Evolutionary conservation across 2,888 invertebrate species (phyloP), one percentile per base, ranked within the genome.

Genomic region (Hypolimnas misippus): DNA sequence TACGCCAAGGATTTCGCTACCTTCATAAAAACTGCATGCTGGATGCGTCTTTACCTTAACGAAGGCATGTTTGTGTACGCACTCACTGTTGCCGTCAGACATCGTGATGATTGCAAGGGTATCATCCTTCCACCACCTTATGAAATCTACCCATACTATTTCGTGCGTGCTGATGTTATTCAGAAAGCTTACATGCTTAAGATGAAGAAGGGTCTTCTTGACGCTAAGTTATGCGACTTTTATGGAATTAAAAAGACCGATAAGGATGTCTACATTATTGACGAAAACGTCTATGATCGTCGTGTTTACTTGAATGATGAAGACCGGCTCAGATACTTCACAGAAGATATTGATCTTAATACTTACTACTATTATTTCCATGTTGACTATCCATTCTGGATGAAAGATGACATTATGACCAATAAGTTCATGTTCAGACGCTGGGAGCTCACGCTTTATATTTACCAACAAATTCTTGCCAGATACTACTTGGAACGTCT

Each of bases 401-500:
- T 94, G 90, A 89, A 87, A 46, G 86, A 89, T 57, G 83, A 86
- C 2, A 77, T 91, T 93, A 89, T 57, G 42, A 84, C 82, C 54
- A 79, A 83, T 71, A 86, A 86, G 65, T 76, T 77, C n/a, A 83
- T 79, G 63, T 73, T 70, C 38, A 82, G 87, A 57, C 93, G 93
- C 54, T 93, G 92, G 57, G 94, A 94, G 77, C 77, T 93, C 7
- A 94, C 93, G 71, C 81, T 93, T 68, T 94, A 93, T 79, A 91
- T 92, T 73, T 94, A 94, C 81, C 95, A 95, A 76, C 94, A 95
- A 79, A 87, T 95, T 10, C 79, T 95, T 61, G 95, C 95, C 51
- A 93, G 94, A 66, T 93, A 93, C 76, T 89, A 93, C 84, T 70
- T 93, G 62, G 93, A 93, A 67, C 90, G 93, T 69, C 73, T 93